Evolutionary conservation across 2,113 vertebrate species (phyloP), one percentile per base, ranked within the genome.

Genomic region (Poeciliopsis occidentalis): DNA sequence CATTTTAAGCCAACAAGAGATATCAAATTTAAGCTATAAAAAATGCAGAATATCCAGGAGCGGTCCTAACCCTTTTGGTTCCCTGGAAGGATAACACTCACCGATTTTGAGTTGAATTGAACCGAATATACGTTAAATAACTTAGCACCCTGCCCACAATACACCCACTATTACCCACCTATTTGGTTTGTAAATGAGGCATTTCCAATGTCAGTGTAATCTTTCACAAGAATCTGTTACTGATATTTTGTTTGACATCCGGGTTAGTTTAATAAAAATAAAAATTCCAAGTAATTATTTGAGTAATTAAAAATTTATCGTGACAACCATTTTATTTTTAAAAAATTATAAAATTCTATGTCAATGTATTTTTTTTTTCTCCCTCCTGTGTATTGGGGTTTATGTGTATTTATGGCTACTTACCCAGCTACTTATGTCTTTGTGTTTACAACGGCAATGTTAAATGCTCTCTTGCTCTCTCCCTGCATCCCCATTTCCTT

Each of bases 401-500:
- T 79, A 44, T 81, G 71, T 80, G 71, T 64, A 76, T 79, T 73
- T 80, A 83, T 81, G 73, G 80, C 71, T 67, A 76, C 75, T 73
- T 80, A 83, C 64, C 54, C 60, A 66, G 15, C 70, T 61, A 30
- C 1, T 13, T 34, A 47, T 84, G 76, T 83, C 51, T 57, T 22
- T 71, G 60, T 22, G 73, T 26, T 60, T 51, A 80, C 74, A 75
- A 51, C 10, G 1, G 57, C 82, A 74, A 80, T 85, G 70, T 85
- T 85, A 86, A 86, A 85, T 64, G 77, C 64, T 69, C 72, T 41
- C 78, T 27, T 39, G 32, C 70, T 75, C 64, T 54, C 22, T 54
- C 26, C 82, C 84, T 84, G 69, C 17, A 10, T 70, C 67, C 51
- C 71, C 73, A 74, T 82, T 72, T 88, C 81, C 88, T 86, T 62